These are phyloP conservation scores for Salvelinus sp. DNA, from an alignment of 2,113 vertebrate genomes.

Conservation along the genomic window DNA sequence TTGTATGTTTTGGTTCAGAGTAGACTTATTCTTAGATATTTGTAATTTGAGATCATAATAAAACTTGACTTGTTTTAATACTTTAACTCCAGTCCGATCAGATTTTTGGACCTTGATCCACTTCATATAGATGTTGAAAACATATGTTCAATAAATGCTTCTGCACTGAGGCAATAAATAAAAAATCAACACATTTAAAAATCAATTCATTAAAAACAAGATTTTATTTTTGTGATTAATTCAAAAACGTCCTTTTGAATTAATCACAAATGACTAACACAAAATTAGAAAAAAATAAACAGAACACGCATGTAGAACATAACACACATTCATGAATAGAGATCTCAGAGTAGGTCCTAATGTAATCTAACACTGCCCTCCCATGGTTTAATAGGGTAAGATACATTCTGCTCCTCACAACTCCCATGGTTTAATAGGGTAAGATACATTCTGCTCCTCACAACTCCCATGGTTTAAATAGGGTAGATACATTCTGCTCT, in stretches of 20 bases:
- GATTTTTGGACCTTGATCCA: constrained; percentile 24
- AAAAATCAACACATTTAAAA: no score
- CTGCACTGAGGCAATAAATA: no score
- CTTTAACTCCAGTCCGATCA: neutral
- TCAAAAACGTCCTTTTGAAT: neutral
- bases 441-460: constrained; percentile 44
- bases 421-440: constrained; percentile 54
- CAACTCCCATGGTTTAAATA: constrained; percentile 52
- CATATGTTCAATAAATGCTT: no score
- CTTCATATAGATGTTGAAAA: constrained; percentile 7
- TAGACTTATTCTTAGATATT: neutral
- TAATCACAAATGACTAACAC: neutral
- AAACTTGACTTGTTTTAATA: neutral
- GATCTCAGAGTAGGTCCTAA: constrained; percentile 13
- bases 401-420: constrained; percentile 37
- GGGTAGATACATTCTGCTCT: constrained; percentile 47
- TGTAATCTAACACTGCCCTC: constrained; percentile 70
- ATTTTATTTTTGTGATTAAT: neutral
- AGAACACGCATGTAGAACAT: constrained; percentile 7
- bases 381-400: constrained; percentile 58
- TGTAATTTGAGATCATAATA: neutral
- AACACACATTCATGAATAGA: constrained; percentile 14
- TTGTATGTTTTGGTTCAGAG: neutral
- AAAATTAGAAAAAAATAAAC: constrained; percentile 19
- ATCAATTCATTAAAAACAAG: no score